Percentiles rank a stretch among this genome's conserved stretches.
Evolutionary conservation across 2,888 invertebrate genomes (phyloP).

Genomic region (Eupelmus urozonus): DNA sequence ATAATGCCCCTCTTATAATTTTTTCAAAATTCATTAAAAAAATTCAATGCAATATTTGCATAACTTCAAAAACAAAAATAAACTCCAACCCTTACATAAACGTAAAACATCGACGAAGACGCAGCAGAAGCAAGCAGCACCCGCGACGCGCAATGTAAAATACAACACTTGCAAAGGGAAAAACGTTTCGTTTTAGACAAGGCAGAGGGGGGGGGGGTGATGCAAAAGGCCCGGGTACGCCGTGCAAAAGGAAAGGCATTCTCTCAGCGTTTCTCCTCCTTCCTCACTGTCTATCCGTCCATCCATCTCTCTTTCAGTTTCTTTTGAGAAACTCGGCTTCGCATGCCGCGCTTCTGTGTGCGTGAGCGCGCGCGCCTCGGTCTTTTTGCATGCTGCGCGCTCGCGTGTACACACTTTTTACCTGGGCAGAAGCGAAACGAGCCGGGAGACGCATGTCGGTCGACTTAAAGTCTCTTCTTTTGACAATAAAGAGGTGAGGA

Average conservation of each 20-base stretch:
- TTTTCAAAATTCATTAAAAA: too few relatives aligned
- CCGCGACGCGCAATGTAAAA: background rate
- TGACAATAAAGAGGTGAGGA: slow-evolving; percentile 43
- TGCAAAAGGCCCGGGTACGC: background rate
- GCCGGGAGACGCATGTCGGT: background rate
- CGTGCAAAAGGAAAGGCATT: background rate
- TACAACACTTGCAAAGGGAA: too few relatives aligned
- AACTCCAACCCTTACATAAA: too few relatives aligned
- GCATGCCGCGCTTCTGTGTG: background rate
- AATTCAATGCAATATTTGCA: too few relatives aligned
- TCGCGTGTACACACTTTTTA: background rate
- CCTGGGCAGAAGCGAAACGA: background rate
- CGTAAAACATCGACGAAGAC: background rate
- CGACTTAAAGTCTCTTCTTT: slow-evolving; percentile 46
- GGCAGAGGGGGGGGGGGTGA: too few relatives aligned
- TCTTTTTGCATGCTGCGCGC: background rate
- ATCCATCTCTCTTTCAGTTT: background rate
- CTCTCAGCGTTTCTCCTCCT: background rate
- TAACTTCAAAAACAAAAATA: too few relatives aligned
- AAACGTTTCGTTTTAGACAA: background rate
- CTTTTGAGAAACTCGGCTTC: slow-evolving; percentile 2
- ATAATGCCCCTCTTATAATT: too few relatives aligned
- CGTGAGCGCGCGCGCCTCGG: background rate
- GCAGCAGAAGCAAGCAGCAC: background rate
- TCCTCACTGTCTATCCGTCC: background rate